Evolutionary conservation across 1,140 invertebrate genomes (phyloP).

Genomic region (Panulirus ornatus): DNA sequence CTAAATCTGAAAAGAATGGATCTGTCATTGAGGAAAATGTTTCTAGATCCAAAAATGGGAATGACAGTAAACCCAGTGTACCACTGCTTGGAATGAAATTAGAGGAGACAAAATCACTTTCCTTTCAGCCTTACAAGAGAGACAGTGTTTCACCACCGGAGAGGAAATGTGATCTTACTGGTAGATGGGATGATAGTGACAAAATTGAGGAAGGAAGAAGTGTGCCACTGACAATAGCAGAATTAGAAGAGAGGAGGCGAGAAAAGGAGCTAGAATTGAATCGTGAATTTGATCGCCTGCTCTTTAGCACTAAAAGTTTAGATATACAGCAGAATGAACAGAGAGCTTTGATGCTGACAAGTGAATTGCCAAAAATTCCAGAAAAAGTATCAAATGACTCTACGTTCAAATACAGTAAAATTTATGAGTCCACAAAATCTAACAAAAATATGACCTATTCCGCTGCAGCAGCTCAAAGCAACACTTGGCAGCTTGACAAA

Average conservation of each 20-base stretch:
- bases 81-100: conserved; percentile 27
- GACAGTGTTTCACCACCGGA: conserved; percentile 27
- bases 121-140: conserved; percentile 58
- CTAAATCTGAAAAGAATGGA: conserved; percentile 31
- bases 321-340: conserved; percentile 33
- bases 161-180: conserved; percentile 36
- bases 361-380: conserved; percentile 9
- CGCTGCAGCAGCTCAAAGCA: conserved; percentile 1
- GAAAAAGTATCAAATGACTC: conserved; percentile 16
- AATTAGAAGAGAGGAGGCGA: conserved; percentile 64
- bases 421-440: conserved; percentile 44
- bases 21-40: conserved; percentile 28
- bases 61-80: conserved; percentile 42
- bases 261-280: conserved; percentile 70
- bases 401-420: conserved; percentile 35
- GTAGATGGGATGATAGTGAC: conserved; percentile 45
- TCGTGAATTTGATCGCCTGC: conserved; percentile 68
- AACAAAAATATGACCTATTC: conserved; percentile 7
- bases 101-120: conserved; percentile 38
- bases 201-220: conserved; percentile 49
- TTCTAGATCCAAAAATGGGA: conserved; percentile 5
- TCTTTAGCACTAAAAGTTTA: conserved; percentile 63
- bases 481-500: conserved; percentile 31
- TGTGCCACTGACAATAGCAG: conserved; percentile 14
- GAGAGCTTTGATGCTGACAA: conserved; percentile 22